phyloP scores from a whole-genome alignment of 2,113 vertebrate species.

The Semnornis frantzii region DNA sequence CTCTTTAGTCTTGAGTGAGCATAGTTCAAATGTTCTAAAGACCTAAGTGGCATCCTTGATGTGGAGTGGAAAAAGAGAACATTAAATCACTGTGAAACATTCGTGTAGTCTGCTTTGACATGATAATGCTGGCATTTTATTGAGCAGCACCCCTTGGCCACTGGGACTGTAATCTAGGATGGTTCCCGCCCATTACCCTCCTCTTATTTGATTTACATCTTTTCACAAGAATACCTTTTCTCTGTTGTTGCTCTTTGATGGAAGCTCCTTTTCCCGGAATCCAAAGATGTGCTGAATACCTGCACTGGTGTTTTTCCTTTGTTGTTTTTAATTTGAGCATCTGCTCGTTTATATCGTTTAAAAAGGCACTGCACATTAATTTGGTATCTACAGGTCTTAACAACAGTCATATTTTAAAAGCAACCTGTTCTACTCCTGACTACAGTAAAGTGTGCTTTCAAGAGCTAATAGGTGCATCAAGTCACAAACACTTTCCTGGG shows the following conservation, averaged over 20 bases:
- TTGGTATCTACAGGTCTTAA: neutral
- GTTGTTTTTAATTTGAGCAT: neutral
- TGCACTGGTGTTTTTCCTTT: neutral
- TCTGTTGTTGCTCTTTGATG: neutral
- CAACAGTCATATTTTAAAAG: neutral
- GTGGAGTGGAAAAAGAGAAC: too few relatives aligned
- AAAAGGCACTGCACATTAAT: neutral
- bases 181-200: neutral
- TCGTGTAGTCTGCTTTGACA: neutral
- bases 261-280: neutral
- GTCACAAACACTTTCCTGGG: neutral
- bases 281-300: neutral
- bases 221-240: slow-evolving; percentile 4
- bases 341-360: neutral
- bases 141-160: neutral
- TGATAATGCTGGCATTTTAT: neutral
- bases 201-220: neutral
- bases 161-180: neutral
- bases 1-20: neutral
- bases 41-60: neutral
- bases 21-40: neutral
- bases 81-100: neutral
- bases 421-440: neutral
- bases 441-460: neutral
- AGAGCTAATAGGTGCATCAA: neutral